Evolutionary conservation across 2,797 vertebrate species (phyloP).

Genomic region (Sandelia bainsii): DNA sequence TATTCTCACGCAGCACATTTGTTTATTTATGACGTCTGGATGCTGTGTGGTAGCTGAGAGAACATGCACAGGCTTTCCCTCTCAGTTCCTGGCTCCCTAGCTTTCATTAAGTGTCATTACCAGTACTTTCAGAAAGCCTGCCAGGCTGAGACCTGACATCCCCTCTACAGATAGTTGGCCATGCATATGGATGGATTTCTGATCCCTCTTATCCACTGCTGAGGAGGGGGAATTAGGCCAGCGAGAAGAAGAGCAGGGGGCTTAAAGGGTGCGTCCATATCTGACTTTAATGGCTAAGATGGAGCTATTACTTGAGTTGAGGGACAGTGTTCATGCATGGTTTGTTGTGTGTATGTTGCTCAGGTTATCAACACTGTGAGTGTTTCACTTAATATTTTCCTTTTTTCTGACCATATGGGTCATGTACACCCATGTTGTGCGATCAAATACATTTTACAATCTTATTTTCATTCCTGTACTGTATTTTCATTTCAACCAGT

Average conservation of each 20-base stretch:
- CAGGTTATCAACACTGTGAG: slow-evolving; percentile 61
- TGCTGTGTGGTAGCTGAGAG: slow-evolving; percentile 43
- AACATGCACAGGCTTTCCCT: slow-evolving; percentile 55
- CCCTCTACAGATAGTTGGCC: slow-evolving; percentile 76
- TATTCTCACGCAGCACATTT: slow-evolving; percentile 71
- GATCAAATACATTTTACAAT: slow-evolving; percentile 50
- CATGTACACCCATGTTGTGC: slow-evolving; percentile 32
- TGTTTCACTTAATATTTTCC: slow-evolving; percentile 43
- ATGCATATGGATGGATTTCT: slow-evolving; percentile 83
- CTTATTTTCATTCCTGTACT: not conserved
- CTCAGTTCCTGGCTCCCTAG: slow-evolving; percentile 67
- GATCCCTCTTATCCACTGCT: slow-evolving; percentile 81
- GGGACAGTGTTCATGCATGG: slow-evolving; percentile 65
- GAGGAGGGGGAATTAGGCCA: slow-evolving; percentile 78
- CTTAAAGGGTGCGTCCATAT: slow-evolving; percentile 69
- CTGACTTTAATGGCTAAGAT: slow-evolving; percentile 75
- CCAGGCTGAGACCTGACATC: slow-evolving; percentile 78
- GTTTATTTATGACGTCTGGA: slow-evolving; percentile 79
- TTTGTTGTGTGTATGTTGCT: slow-evolving; percentile 66
- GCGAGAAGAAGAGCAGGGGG: slow-evolving; percentile 51
- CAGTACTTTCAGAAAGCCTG: slow-evolving; percentile 77
- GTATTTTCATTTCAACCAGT: slow-evolving; percentile 40
- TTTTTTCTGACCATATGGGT: slow-evolving; percentile 47
- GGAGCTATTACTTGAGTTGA: slow-evolving; percentile 70
- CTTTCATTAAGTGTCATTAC: slow-evolving; percentile 87